These are phyloP conservation scores for Plagiodera versicolora DNA, from an alignment of 2,888 invertebrate species.

Conservation along the genomic window DNA sequence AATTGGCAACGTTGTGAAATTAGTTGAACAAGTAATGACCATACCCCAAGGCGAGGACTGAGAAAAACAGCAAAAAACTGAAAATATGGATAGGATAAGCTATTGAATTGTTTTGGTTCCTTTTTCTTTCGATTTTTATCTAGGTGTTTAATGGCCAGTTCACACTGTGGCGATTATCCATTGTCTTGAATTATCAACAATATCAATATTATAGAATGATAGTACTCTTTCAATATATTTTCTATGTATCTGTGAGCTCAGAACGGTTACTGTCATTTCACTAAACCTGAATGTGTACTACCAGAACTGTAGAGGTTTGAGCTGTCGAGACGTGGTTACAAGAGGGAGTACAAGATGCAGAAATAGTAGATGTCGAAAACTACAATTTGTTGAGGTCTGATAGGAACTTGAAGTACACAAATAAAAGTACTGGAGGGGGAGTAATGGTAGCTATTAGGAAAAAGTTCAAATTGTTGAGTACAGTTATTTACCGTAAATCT, in stretches of 20 bases:
- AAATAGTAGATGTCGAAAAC: not conserved
- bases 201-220: not conserved
- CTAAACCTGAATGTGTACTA: not conserved
- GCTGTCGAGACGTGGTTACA: not conserved
- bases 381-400: not conserved
- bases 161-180: too few relatives aligned
- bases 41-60: not conserved
- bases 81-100: not conserved
- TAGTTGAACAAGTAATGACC: not conserved
- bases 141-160: too few relatives aligned
- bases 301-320: not conserved
- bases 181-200: too few relatives aligned
- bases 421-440: not conserved
- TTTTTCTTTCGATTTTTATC: too few relatives aligned
- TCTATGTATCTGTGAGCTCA: too few relatives aligned
- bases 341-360: not conserved
- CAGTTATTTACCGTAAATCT: too few relatives aligned
- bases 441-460: not conserved
- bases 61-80: not conserved
- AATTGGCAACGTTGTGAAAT: not conserved
- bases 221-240: not conserved
- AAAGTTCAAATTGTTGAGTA: not conserved
- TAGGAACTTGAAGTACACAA: not conserved
- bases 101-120: too few relatives aligned
- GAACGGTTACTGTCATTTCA: too few relatives aligned